Evolutionary conservation across 2,113 vertebrate genomes (phyloP), one percentile per base, ranked within the genome.

Genomic region (Myodes glareolus): DNA sequence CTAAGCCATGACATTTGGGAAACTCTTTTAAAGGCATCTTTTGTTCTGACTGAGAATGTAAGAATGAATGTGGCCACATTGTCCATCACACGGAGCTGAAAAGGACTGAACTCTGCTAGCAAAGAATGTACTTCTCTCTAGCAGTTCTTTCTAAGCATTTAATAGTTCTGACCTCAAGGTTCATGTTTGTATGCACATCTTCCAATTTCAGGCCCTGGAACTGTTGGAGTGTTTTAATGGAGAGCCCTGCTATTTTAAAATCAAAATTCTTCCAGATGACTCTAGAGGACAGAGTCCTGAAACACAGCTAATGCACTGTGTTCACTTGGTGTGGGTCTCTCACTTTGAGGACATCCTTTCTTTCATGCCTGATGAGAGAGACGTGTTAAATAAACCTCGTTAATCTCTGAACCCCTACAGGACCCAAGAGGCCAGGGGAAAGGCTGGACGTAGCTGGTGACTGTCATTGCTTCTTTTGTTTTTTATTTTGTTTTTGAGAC

Each of bases 201-300:
- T 97, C 91, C 95, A 86, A 0, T 93, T 93, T 88, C 88, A 96
- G 93, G 87, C 47, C 14, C 1, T 96, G 94, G 81, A 92, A 96
- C 89, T 93, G 65, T 77, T 85, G 42, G 85, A 96, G 91, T 72
- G 84, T 93, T 97, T 96, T 92, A 93, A 78, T 92, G 91, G 92
- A 96, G 65, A 90, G 21, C 58, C 36, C 95, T 96, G n/a, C 95
- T 95, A 90, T 85, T 92, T 97, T 94, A 96, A 97, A 97, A 91
- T 77, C 39, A 39, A 86, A 94, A 88, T 75, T 81, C 89, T 97
- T 94, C 89, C 78, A 88, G 76, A 39, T 78, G 80, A 88, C 96
- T 90, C 78, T 93, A 76, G 67, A 91, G 80, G 94, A 92, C 58
- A 65, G 55, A 47, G 96, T 95, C 77, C 65, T 96, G 86, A 96